These are phyloP conservation scores for Chloebia gouldiae DNA, from an alignment of 2,113 vertebrate species.

Conservation along the genomic window DNA sequence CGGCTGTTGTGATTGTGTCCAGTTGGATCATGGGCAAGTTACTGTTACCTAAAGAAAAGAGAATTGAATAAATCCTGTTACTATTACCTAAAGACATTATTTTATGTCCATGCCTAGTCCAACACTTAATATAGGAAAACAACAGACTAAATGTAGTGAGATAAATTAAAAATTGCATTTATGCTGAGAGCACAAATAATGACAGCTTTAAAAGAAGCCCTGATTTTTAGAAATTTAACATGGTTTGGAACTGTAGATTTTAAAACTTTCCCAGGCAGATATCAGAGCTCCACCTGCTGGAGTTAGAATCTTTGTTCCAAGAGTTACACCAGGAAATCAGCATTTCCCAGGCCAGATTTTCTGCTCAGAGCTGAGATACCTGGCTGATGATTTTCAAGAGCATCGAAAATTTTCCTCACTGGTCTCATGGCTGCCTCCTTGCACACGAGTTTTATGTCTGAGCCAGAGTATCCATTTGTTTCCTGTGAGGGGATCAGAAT, in stretches of 20 bases:
- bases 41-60: conserved; percentile 62
- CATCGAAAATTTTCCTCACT: conserved; percentile 88
- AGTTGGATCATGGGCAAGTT: conserved; percentile 73
- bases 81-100: background rate
- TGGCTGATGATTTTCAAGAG: conserved; percentile 83
- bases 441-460: conserved; percentile 91
- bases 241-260: background rate
- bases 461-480: conserved; percentile 91
- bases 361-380: conserved; percentile 62
- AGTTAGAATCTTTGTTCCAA: background rate
- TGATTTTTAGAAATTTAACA: background rate
- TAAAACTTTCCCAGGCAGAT: background rate
- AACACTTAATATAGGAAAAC: background rate
- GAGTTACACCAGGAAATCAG: background rate
- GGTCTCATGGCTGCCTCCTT: conserved; percentile 97
- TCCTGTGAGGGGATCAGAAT: conserved; percentile 68
- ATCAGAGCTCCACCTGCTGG: conserved; percentile 71
- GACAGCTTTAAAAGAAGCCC: background rate
- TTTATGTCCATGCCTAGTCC: background rate
- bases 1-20: conserved; percentile 85
- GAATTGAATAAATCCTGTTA: background rate
- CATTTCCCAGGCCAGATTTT: background rate
- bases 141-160: background rate
- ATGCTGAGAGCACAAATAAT: background rate
- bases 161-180: background rate